Conservation (phyloP, 2,888 invertebrate genomes). For the Penaeus monodon region DNA sequence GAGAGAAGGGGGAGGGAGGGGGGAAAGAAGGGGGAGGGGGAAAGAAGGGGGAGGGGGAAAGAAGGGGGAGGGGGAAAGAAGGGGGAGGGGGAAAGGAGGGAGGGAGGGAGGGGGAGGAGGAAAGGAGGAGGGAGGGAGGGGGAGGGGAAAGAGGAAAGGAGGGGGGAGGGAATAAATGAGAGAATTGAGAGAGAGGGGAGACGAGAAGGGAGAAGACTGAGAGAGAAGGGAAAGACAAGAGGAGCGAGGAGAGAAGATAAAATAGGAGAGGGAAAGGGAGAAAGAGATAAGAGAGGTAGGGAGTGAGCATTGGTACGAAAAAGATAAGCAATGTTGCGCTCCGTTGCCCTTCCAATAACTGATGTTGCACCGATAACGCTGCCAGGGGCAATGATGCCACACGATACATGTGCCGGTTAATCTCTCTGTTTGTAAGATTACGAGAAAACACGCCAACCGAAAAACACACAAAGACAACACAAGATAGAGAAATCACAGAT, state of each 20-base stretch:
- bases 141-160: neutral
- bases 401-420: neutral
- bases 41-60: neutral
- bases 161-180: neutral
- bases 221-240: neutral
- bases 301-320: conserved; percentile 15
- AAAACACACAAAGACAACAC: neutral
- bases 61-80: neutral
- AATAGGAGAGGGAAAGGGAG: neutral
- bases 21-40: neutral
- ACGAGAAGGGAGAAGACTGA: neutral
- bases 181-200: too few relatives aligned
- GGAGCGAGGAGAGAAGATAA: neutral
- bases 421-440: neutral
- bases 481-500: neutral
- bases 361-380: too few relatives aligned
- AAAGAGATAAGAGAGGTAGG: neutral
- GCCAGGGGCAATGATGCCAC: too few relatives aligned
- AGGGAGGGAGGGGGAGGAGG: neutral
- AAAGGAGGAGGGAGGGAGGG: neutral
- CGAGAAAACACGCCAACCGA: neutral
- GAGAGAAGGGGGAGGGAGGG: neutral
- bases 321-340: neutral
- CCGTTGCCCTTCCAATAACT: too few relatives aligned
- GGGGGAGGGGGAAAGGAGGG: neutral